Conservation (phyloP, 1,140 invertebrate genomes). For the Sycophila sp. region DNA sequence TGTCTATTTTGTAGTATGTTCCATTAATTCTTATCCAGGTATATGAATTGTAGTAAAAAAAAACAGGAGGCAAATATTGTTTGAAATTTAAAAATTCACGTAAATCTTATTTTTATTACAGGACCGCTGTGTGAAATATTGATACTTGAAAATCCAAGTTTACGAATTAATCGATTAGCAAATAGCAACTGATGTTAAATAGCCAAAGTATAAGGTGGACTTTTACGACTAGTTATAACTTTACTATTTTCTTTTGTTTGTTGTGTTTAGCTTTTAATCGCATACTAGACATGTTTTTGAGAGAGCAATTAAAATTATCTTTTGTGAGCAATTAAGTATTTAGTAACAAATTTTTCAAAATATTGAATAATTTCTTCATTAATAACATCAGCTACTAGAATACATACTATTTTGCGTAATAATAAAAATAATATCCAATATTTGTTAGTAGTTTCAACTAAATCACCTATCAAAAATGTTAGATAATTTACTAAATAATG, state of each 20-base stretch:
- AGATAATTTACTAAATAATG: not conserved
- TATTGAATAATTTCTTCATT: not conserved
- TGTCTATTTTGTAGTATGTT: too few species aligned
- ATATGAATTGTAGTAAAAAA: too few species aligned
- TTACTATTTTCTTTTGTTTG: not conserved
- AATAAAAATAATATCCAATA: not conserved
- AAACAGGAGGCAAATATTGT: too few species aligned
- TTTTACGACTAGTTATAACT: not conserved
- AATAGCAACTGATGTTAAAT: slow-evolving; percentile 11
- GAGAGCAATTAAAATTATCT: not conserved
- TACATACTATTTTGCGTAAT: not conserved
- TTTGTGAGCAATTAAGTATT: not conserved
- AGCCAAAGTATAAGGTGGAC: not conserved
- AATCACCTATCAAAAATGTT: not conserved
- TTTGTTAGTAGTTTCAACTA: not conserved
- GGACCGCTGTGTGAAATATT: too few species aligned
- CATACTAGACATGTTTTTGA: not conserved
- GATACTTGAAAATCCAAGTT: not conserved
- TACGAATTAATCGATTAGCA: not conserved
- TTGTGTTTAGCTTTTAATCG: slow-evolving; percentile 4
- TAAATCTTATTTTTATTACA: too few species aligned
- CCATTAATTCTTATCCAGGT: too few species aligned
- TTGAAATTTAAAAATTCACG: too few species aligned
- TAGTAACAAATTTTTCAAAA: not conserved
- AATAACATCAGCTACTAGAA: not conserved